Evolutionary conservation across 1,140 invertebrate genomes (phyloP), one percentile per base, ranked within the genome.

Genomic region (Drosophila bifasciata): DNA sequence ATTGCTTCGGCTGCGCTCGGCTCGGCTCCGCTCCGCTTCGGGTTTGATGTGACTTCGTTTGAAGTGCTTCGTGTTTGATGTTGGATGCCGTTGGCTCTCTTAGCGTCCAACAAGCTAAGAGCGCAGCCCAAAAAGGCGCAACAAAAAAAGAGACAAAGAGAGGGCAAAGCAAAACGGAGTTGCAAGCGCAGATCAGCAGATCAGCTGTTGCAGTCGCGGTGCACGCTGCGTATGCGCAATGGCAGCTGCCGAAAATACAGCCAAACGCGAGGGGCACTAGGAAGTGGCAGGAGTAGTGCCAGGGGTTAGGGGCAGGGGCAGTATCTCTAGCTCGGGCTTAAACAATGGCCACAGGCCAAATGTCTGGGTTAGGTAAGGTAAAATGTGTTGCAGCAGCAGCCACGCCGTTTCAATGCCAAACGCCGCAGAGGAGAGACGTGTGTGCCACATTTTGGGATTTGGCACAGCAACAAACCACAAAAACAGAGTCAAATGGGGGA

Each of bases 181-280:
- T 7, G 15, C 45, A 7, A 44, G 5, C 16, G 9, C 9, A n/a
- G n/a, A n/a, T n/a, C n/a, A n/a, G n/a, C n/a, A n/a, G n/a, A 32
- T 19, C 23, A 57, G 52, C 60, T 63, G 41, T 5, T 41, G 7
- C n/a, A n/a, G n/a, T n/a, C 15, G 19, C 5, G 13, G 23, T 16
- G 25, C 28, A 28, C 46, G 48, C 53, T 61, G 64, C 64, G 61
- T 67, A 67, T 67, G 61, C 48, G 63, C 61, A 51, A 67, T 51
- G 60, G 25, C 28, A 28, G 28, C 28, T 40, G 41, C 53, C 45
- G 25, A 32, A 62, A 61, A 57, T 46, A 41, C 32, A 21, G 19
- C 19, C 19, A 21, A 3, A 21, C 19, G 19, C 19, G 19, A 1
- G 19, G 2, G 23, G 23, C 23, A 25, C 3, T 21, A n/a, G 6